phyloP scores from a whole-genome alignment of 2,797 vertebrate species.

The Gypaetus barbatus region DNA sequence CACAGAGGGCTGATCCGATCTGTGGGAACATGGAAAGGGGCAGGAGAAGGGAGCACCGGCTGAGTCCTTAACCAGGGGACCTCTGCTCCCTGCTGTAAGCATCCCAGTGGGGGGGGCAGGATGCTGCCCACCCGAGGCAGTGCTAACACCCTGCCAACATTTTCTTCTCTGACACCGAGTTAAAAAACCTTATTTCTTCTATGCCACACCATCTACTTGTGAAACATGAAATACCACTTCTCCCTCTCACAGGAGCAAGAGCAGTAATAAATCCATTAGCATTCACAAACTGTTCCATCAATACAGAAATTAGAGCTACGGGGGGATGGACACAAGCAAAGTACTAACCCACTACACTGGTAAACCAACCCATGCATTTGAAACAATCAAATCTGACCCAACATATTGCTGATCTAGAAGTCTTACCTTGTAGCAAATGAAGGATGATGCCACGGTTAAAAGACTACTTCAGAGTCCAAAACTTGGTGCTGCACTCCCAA shows the following conservation, averaged over 20 bases:
- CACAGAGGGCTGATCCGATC: slow-evolving; percentile 12
- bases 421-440: not conserved
- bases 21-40: not conserved
- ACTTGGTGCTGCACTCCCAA: not conserved
- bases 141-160: not conserved
- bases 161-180: not conserved
- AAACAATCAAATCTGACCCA: not conserved
- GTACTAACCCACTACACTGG: not conserved
- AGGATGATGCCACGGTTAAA: not conserved
- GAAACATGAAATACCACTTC: not conserved
- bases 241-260: not conserved
- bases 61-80: not conserved
- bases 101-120: not conserved
- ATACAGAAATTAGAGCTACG: not conserved
- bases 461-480: not conserved
- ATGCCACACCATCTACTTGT: not conserved
- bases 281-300: not conserved
- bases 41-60: not conserved
- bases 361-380: not conserved
- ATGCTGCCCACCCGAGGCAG: not conserved
- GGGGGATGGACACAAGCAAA: not conserved
- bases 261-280: not conserved
- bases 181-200: not conserved
- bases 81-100: not conserved
- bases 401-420: no score